Evolutionary conservation across 2,888 invertebrate species (phyloP).

Genomic region (Rhagium mordax): DNA sequence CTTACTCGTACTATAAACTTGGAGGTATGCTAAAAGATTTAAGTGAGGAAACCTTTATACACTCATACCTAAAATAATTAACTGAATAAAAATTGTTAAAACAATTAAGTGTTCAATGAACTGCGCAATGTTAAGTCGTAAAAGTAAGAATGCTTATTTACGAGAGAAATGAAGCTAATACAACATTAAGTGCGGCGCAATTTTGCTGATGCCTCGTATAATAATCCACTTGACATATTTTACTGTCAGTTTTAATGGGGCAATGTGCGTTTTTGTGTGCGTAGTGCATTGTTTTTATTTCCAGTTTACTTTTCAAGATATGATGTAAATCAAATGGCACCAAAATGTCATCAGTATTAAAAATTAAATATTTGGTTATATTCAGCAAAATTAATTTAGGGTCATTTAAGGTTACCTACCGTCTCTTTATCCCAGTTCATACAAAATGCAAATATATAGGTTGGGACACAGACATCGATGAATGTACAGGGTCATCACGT

Average conservation of each 20-base stretch:
- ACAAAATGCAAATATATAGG: no score
- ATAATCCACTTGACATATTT: constrained; percentile 33
- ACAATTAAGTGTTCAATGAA: constrained; percentile 46
- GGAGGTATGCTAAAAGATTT: not conserved
- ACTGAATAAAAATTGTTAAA: constrained; percentile 25
- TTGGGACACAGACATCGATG: no score
- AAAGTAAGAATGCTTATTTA: constrained; percentile 45
- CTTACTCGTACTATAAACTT: not conserved
- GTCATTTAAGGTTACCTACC: no score
- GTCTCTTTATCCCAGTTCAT: no score
- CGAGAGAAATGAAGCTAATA: constrained; percentile 37
- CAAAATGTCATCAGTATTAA: no score
- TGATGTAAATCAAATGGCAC: no score
- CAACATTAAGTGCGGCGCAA: constrained; percentile 38
- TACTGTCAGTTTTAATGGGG: constrained; percentile 15
- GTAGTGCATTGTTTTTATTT: not conserved
- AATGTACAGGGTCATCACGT: no score
- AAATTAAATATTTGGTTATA: no score
- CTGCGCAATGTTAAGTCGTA: constrained; percentile 39
- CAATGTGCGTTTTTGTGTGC: not conserved
- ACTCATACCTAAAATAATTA: constrained; percentile 9
- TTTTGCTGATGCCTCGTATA: constrained; percentile 28
- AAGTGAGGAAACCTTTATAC: not conserved
- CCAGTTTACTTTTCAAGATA: no score
- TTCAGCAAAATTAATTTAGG: no score